phyloP scores from a whole-genome alignment of 2,113 vertebrate species.

The Dromaius novaehollandiae region DNA sequence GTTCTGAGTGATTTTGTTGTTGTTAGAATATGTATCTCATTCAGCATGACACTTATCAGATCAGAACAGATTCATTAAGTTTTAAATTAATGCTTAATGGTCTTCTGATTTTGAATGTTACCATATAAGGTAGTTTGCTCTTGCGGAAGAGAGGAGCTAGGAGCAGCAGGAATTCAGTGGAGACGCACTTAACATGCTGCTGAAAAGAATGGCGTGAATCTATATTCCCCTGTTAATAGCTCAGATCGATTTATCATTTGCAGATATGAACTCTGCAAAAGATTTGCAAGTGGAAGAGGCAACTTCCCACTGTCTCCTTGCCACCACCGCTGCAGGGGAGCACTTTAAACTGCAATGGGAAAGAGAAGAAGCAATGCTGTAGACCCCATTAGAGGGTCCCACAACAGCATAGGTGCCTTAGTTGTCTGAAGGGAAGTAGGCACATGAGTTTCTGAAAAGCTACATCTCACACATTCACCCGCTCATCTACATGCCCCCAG shows the following conservation, averaged over 20 bases:
- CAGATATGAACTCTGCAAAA: neutral
- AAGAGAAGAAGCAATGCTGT: neutral
- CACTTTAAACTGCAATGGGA: neutral
- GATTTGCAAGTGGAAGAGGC: neutral
- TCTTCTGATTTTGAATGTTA: neutral
- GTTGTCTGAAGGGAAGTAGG: neutral
- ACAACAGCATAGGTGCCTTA: neutral
- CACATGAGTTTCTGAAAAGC: neutral
- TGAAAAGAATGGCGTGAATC: neutral
- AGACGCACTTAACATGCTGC: neutral
- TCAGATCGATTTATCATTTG: neutral
- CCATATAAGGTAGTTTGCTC: neutral
- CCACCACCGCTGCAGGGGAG: neutral
- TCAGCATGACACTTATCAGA: neutral
- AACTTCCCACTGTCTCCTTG: neutral
- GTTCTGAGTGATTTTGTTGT: neutral
- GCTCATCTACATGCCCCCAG: neutral
- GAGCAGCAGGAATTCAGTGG: neutral
- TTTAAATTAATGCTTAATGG: neutral
- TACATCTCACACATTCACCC: neutral
- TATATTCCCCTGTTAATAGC: neutral
- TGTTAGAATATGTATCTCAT: neutral
- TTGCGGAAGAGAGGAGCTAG: neutral
- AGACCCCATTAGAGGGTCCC: neutral
- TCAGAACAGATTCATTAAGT: neutral